These are phyloP conservation scores for Cetonia aurata DNA, from an alignment of 2,888 invertebrate species.

Conservation along the genomic window DNA sequence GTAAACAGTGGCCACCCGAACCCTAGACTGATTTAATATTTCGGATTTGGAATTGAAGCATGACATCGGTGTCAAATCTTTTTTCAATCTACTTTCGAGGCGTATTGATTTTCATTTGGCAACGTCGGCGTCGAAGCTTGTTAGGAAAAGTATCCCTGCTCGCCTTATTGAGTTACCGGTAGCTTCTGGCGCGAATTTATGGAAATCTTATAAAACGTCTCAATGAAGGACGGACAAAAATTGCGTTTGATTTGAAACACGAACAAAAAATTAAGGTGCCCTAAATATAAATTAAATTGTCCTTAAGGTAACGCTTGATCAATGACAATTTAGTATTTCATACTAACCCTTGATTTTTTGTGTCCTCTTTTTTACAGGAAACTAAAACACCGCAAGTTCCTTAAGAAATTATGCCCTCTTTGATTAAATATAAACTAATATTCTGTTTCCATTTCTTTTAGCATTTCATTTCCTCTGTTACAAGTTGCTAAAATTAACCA, in stretches of 20 bases:
- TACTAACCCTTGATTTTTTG: too few relatives aligned
- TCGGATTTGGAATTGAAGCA: not conserved
- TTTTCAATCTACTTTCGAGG: conserved; percentile 12
- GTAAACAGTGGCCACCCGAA: conserved; percentile 10
- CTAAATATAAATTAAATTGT: too few relatives aligned
- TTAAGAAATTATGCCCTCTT: too few relatives aligned
- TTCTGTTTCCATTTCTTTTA: too few relatives aligned
- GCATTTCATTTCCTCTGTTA: too few relatives aligned
- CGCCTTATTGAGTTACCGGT: conserved; percentile 29
- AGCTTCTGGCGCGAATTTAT: conserved; percentile 35
- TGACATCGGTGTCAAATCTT: conserved; percentile 23
- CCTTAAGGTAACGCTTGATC: too few relatives aligned
- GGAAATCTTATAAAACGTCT: conserved; percentile 27
- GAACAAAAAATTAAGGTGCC: too few relatives aligned
- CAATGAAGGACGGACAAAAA: conserved; percentile 22
- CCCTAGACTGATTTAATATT: conserved; percentile 18
- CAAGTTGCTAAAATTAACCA: too few relatives aligned
- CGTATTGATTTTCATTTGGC: conserved; percentile 32
- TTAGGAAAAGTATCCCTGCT: conserved; percentile 24
- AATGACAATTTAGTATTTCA: too few relatives aligned
- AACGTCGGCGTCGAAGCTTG: conserved; percentile 28
- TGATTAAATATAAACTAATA: not conserved
- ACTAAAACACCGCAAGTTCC: too few relatives aligned
- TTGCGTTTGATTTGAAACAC: conserved; percentile 16
- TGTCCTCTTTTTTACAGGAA: too few relatives aligned